phyloP scores from a whole-genome alignment of 2,888 invertebrate species.

The Drosophila meridionalis region DNA sequence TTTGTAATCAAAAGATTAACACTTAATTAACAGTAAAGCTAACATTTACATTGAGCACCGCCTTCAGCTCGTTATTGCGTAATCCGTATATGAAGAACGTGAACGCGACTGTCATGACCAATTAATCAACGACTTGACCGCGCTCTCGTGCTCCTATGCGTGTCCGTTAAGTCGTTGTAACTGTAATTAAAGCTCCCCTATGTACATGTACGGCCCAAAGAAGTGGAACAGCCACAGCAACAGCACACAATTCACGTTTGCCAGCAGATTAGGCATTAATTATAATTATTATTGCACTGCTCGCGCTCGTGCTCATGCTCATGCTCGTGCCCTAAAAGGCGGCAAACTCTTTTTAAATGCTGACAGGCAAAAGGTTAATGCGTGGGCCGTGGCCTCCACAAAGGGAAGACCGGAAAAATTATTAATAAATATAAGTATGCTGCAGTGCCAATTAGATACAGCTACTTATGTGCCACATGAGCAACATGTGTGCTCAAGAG shows the following conservation, averaged over 20 bases:
- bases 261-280: slow-evolving; percentile 62
- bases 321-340: slow-evolving; percentile 37
- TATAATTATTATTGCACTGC: slow-evolving; percentile 57
- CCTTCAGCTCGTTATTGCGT: slow-evolving; percentile 54
- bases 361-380: slow-evolving; percentile 57
- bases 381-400: slow-evolving; percentile 43
- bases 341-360: slow-evolving; percentile 50
- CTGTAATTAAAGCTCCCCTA: slow-evolving; percentile 66
- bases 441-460: slow-evolving; percentile 64
- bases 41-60: slow-evolving; percentile 24
- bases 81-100: slow-evolving; percentile 45
- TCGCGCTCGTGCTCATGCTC: slow-evolving; percentile 4
- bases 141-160: slow-evolving; percentile 26
- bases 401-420: slow-evolving; percentile 43
- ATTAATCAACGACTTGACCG: slow-evolving; percentile 68
- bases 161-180: slow-evolving; percentile 47
- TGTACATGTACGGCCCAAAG: slow-evolving; percentile 20
- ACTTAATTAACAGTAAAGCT: slow-evolving; percentile 2
- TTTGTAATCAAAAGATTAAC: slow-evolving; percentile 3
- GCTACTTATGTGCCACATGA: slow-evolving; percentile 62
- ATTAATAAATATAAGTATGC: slow-evolving; percentile 42
- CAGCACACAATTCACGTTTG: slow-evolving; percentile 37
- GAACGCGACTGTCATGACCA: slow-evolving; percentile 42
- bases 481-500: slow-evolving; percentile 56
- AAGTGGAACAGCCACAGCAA: slow-evolving; percentile 27